Base-by-base conservation (phyloP, 2,797 vertebrate species). In the Poecilia picta region DNA sequence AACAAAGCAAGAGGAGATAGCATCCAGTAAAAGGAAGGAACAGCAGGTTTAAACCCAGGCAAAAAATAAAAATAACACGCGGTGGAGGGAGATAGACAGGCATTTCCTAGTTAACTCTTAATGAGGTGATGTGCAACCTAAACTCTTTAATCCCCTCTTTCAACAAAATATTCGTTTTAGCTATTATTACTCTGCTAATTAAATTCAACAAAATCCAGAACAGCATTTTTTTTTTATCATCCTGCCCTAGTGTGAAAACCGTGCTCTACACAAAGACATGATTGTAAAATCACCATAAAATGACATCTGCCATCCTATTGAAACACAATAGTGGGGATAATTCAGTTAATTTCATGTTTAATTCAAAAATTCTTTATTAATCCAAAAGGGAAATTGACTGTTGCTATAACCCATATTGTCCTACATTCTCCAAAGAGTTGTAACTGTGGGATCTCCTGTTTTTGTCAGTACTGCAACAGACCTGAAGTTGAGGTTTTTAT, bases 1-100 rank as follows among this genome's bases (percentile, higher is more conserved):
- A 78, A 78, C 74, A 88, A 88, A 91, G 85, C 78, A 85, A 47
- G 78, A 83, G 75, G 81, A 81, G 85, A 80, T 74, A 66, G 46
- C 51, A 73, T 49, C 76, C 77, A 75, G 80, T 79, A 82, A 84
- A 81, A 89, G 71, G 55, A 80, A 84, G 76, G 76, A 75, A 86
- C 36, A 81, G 79, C 70, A 74, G 81, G 75, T 85, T 83, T 62
- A 72, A 83, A 84, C 78, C 11, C 25, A 72, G 16, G 55, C 33
- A 33, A 47, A 33, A 77, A 78, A 73, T 81, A 28, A 79, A 78
- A 57, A 47, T 75, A 66, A 73, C 51, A 53, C 1, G 12, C 73
- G 46, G 45, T 59, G 74, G 78, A 55, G 8, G 81, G 46, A 76
- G 62, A 45, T 46, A 57, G 51, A 75, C 71, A 80, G 46, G 72